Conservation (phyloP, 2,888 invertebrate species). For the Oxytorus armatus region DNA sequence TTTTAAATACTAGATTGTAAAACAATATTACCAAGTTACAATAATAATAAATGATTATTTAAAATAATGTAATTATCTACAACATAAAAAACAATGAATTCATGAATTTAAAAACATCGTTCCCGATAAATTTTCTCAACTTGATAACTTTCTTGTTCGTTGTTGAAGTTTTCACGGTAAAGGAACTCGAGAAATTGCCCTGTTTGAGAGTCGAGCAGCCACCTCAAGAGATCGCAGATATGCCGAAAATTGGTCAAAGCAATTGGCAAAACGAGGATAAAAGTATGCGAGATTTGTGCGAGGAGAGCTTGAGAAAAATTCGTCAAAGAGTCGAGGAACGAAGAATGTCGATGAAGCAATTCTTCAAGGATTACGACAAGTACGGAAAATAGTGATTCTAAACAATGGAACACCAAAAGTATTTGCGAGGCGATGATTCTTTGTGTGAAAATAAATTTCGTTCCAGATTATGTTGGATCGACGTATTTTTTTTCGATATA, state of each 20-base stretch:
- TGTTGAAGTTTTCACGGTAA: slow-evolving; percentile 87
- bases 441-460: no score
- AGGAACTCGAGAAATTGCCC: slow-evolving; percentile 90
- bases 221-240: slow-evolving; percentile 85
- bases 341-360: slow-evolving; percentile 88
- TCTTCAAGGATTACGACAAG: slow-evolving; percentile 90
- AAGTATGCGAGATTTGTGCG: slow-evolving; percentile 80
- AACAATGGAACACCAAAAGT: background rate
- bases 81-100: no score
- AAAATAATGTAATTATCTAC: no score
- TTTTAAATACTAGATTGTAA: no score
- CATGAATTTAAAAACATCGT: no score
- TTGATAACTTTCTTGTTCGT: no score
- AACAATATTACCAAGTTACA: no score
- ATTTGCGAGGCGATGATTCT: no score
- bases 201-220: slow-evolving; percentile 86
- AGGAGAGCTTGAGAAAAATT: slow-evolving; percentile 88
- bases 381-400: slow-evolving; percentile 77
- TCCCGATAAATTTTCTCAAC: no score
- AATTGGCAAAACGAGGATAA: slow-evolving; percentile 84
- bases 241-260: slow-evolving; percentile 85
- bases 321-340: slow-evolving; percentile 87
- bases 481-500: no score
- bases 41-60: no score
- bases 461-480: no score